phyloP scores from a whole-genome alignment of 92 coral and sea anemone species.

The Parazoanthus atlanticus region DNA sequence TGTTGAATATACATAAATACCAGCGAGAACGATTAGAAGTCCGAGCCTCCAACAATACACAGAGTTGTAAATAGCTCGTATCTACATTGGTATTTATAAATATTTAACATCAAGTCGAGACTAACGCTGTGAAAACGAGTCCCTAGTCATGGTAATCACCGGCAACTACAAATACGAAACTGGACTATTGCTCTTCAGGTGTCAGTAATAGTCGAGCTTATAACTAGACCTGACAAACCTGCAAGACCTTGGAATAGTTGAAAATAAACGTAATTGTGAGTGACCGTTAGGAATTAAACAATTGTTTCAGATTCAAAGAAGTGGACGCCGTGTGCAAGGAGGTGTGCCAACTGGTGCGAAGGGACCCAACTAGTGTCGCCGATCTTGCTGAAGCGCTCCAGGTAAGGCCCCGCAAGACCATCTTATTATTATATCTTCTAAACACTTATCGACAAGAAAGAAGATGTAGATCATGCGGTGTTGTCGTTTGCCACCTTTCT shows the following conservation, averaged over 20 bases:
- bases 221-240: not conserved
- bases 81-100: too few relatives aligned
- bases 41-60: too few relatives aligned
- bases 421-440: too few relatives aligned
- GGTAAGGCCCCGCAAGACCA: constrained; percentile 48
- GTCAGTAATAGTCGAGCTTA: too few relatives aligned
- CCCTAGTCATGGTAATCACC: too few relatives aligned
- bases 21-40: too few relatives aligned
- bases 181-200: too few relatives aligned
- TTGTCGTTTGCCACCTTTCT: not conserved
- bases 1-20: too few relatives aligned
- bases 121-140: too few relatives aligned
- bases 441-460: not conserved
- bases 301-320: constrained; percentile 82
- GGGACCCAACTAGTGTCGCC: constrained; percentile 86
- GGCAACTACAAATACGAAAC: too few relatives aligned
- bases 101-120: too few relatives aligned
- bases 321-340: constrained; percentile 77
- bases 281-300: not conserved
- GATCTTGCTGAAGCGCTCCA: constrained; percentile 91
- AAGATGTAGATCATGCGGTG: not conserved
- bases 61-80: too few relatives aligned
- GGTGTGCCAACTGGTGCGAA: constrained; percentile 77
- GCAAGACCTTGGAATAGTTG: not conserved
- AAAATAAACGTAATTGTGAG: not conserved